Base-by-base conservation (phyloP, 2,113 vertebrate genomes). In the Monopterus albus region DNA sequence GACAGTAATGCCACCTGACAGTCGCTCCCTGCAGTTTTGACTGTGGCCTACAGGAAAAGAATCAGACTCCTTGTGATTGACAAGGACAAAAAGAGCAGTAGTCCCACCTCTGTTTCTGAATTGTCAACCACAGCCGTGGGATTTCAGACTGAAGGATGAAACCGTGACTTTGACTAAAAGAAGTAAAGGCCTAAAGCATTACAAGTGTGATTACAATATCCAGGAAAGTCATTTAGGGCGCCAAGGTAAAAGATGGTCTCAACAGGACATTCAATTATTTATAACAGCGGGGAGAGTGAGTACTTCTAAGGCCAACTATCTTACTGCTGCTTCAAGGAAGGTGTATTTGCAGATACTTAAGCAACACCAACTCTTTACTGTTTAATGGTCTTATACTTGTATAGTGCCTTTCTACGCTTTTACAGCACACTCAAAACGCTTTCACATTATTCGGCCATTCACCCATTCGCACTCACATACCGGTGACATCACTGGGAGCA, bases 1-100 rank as follows among this genome's bases (percentile, higher is more conserved):
- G 91, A 91, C 83, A 83, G 72, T 94, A 94, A 94, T 93, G 90
- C 79, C 89, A 88, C 89, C 89, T 94, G 93, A 92, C 93, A 91
- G 83, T 83, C 75, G 23, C 68, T 92, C 93, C 92, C 90, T 23
- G 4, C 82, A 91, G 91, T 89, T 90, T 85, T 74, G 79, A 57
- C 84, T 87, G 80, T 86, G 90, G 82, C 87, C 74, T 70, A 62
- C 85, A 91, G 86, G 84, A 87, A 87, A 57, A 42, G 68, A 58
- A 72, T 56, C 64, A 61, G 62, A 38, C 75, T 83, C 67, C 62
- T 43, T 15, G 61, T 94, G 92, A 93, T 93, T 94, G 93, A 94
- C 93, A 94, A 93, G 93, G 91, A 92, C 91, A 92, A 90, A 92
- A 85, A 90, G 91, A 82, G 84, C 76, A 87, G 82, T 77, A 76